Evolutionary conservation across 2,888 invertebrate genomes (phyloP).

Genomic region (Hirtodrosophila duncani): DNA sequence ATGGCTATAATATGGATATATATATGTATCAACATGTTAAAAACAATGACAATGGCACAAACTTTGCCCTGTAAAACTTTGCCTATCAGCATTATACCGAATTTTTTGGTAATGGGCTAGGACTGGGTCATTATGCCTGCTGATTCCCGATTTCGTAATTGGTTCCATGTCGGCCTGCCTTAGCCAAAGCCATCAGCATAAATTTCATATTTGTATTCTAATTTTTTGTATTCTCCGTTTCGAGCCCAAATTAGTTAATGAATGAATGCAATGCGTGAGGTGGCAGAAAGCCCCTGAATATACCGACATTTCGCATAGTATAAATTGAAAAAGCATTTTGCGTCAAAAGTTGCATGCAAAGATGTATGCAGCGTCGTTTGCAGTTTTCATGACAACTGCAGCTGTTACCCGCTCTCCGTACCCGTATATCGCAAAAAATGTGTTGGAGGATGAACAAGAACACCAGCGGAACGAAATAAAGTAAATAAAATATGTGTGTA

Average conservation of each 20-base stretch:
- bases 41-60: constrained; percentile 64
- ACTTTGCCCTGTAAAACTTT: constrained; percentile 64
- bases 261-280: constrained; percentile 13
- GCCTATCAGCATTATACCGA: constrained; percentile 52
- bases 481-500: constrained; percentile 32
- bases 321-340: constrained; percentile 51
- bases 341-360: constrained; percentile 37
- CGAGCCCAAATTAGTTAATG: constrained; percentile 61
- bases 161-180: constrained; percentile 11
- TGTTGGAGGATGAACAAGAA: constrained; percentile 3
- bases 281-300: constrained; percentile 3
- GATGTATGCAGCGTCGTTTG: constrained; percentile 39
- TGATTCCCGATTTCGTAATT: constrained; percentile 4
- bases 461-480: constrained; percentile 17
- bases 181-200: constrained; percentile 52
- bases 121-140: constrained; percentile 6
- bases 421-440: neutral
- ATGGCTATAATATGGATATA: constrained; percentile 23
- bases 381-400: constrained; percentile 49
- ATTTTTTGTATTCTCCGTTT: constrained; percentile 35
- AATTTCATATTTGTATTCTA: constrained; percentile 72
- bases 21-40: constrained; percentile 32
- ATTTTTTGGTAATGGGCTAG: no score
- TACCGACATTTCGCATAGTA: constrained; percentile 28
- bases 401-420: constrained; percentile 30